A percentile compares a stretch with the other conserved stretches of the same genome.
phyloP scores from a whole-genome alignment of 2,797 vertebrate genomes.

The Sebastolobus altivelis region DNA sequence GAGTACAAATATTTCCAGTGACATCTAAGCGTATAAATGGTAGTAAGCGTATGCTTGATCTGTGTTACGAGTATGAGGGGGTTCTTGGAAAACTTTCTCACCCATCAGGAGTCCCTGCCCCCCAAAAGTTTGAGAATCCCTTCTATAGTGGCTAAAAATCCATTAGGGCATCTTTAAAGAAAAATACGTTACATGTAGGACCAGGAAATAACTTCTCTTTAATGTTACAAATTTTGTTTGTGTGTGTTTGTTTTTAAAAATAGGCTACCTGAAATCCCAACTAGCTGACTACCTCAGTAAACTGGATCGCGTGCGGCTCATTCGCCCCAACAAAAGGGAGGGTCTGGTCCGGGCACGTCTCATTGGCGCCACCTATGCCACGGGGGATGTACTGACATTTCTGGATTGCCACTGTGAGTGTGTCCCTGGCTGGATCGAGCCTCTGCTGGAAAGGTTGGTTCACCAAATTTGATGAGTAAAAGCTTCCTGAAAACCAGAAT shows the following conservation, averaged over 20 bases:
- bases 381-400: slow-evolving; percentile 96
- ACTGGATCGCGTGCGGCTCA: slow-evolving; percentile 91
- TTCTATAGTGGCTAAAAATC: background rate
- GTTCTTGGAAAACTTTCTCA: accelerated
- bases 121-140: too few species aligned
- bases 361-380: slow-evolving; percentile 95
- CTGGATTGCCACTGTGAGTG: slow-evolving; percentile 99
- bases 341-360: slow-evolving; percentile 95
- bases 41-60: too few species aligned
- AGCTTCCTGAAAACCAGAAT: background rate
- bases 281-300: slow-evolving; percentile 92
- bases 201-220: background rate
- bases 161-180: background rate
- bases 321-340: slow-evolving; percentile 94
- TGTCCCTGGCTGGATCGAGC: slow-evolving; percentile 96
- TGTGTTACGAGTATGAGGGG: too few species aligned
- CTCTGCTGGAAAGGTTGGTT: slow-evolving; percentile 89
- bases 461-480: background rate
- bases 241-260: slow-evolving; percentile 20
- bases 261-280: slow-evolving; percentile 90
- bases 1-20: too few species aligned
- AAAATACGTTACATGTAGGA: background rate
- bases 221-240: background rate
- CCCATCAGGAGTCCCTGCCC: too few species aligned
- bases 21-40: too few species aligned